A percentile compares a stretch with the other conserved stretches of the same genome.
These are phyloP conservation scores for Lemur catta DNA, from an alignment of 2,797 vertebrate species.

Conservation along the genomic window DNA sequence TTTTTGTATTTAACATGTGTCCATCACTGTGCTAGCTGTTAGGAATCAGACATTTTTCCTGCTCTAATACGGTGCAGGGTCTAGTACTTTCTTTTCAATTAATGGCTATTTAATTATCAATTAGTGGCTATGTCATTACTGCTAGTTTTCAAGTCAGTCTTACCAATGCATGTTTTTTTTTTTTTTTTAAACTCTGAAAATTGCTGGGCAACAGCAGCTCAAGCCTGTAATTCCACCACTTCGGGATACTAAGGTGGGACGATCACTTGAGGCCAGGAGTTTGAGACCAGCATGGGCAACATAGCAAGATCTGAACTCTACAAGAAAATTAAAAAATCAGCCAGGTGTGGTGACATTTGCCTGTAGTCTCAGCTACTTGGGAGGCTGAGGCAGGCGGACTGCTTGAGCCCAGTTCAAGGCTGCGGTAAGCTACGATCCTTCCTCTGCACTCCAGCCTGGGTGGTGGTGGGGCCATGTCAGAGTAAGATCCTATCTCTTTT, in stretches of 20 bases:
- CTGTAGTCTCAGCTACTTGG: background rate
- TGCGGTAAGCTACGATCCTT: rapidly evolving
- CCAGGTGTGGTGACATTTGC: background rate
- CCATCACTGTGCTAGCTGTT: background rate
- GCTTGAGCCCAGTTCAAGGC: background rate
- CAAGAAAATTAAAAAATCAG: background rate
- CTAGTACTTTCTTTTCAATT: background rate
- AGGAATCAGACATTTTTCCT: background rate
- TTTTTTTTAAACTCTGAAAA: slow-evolving; percentile 16
- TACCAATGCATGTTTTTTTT: background rate
- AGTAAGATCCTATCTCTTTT: background rate
- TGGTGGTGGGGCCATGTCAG: background rate
- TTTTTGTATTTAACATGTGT: background rate
- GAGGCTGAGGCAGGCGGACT: background rate
- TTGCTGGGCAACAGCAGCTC: background rate
- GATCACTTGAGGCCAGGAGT: too few species aligned
- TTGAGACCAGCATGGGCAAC: too few species aligned
- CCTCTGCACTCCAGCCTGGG: background rate
- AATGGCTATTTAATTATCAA: background rate
- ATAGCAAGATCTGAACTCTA: too few species aligned
- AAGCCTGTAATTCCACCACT: too few species aligned
- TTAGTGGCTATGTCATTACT: background rate
- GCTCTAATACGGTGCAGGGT: background rate
- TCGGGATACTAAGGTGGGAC: too few species aligned
- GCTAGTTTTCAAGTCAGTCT: slow-evolving; percentile 20